Conservation (phyloP, 2,888 invertebrate species). For the Julus scandinavius region DNA sequence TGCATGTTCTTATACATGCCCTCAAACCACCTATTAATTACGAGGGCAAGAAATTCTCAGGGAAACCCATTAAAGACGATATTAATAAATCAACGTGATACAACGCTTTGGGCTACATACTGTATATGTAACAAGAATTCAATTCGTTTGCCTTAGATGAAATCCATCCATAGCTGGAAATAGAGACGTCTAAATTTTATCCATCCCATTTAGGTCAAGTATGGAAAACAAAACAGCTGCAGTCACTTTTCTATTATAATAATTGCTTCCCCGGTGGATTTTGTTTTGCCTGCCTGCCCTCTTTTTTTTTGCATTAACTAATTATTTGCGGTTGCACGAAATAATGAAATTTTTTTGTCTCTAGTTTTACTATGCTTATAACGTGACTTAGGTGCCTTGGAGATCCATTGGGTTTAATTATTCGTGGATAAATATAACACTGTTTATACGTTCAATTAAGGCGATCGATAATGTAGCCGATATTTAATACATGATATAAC, state of each 20-base stretch:
- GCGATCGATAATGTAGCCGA: not conserved
- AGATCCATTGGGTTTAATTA: slow-evolving; percentile 25
- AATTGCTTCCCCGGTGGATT: slow-evolving; percentile 21
- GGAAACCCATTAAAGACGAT: slow-evolving; percentile 20
- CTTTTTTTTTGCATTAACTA: slow-evolving; percentile 19
- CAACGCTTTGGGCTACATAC: not conserved
- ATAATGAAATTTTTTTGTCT: not conserved
- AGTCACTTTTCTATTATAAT: slow-evolving; percentile 12
- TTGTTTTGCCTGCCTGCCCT: not conserved
- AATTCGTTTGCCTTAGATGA: not conserved
- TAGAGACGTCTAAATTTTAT: not conserved
- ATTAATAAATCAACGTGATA: slow-evolving; percentile 28
- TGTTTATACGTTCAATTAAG: slow-evolving; percentile 31
- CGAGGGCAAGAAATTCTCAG: slow-evolving; percentile 44
- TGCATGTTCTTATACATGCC: not conserved
- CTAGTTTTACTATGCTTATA: not conserved
- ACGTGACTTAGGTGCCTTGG: not conserved
- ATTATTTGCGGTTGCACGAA: slow-evolving; percentile 9
- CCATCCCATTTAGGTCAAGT: not conserved
- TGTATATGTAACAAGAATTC: not conserved
- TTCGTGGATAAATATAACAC: slow-evolving; percentile 26
- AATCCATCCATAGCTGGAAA: not conserved
- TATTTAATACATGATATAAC: not conserved
- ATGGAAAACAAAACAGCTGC: not conserved
- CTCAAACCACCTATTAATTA: slow-evolving; percentile 36